Percentiles rank a stretch among this genome's conserved stretches.
phyloP scores from a whole-genome alignment of 2,113 vertebrate genomes.

The Archilochus colubris region DNA sequence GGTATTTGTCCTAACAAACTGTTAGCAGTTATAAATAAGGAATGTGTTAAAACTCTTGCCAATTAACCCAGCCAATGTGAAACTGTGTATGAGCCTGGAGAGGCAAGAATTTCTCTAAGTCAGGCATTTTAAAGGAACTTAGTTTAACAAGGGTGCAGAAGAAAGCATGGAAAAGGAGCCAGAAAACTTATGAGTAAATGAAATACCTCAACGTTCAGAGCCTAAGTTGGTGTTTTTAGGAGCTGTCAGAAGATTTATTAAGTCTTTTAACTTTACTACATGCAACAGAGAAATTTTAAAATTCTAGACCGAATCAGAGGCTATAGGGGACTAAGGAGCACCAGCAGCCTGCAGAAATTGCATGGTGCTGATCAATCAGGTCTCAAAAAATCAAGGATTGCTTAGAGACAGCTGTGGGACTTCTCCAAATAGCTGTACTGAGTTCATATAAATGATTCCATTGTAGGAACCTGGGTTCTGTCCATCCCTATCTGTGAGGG shows the following conservation, averaged over 20 bases:
- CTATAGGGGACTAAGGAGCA: not conserved
- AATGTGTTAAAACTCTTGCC: constrained; percentile 64
- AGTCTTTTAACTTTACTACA: constrained; percentile 65
- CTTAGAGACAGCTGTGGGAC: not conserved
- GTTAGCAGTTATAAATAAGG: constrained; percentile 62
- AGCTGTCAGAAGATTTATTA: constrained; percentile 70
- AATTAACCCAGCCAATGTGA: constrained; percentile 38
- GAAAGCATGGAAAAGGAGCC: constrained; percentile 58
- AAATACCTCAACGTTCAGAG: constrained; percentile 62
- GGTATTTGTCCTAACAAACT: constrained; percentile 68
- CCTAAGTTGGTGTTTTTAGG: constrained; percentile 57
- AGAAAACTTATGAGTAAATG: constrained; percentile 60
- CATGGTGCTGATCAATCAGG: not conserved
- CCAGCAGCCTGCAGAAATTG: not conserved
- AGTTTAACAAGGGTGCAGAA: constrained; percentile 60
- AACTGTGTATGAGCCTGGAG: constrained; percentile 28
- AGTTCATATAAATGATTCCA: not conserved
- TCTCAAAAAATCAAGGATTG: not conserved
- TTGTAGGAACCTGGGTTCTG: not conserved
- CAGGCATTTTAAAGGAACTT: constrained; percentile 44
- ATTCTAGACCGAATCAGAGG: constrained; percentile 37
- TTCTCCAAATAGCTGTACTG: not conserved
- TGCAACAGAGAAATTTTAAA: constrained; percentile 58
- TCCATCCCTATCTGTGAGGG: not conserved
- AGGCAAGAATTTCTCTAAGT: constrained; percentile 39